Conservation (phyloP, 1,140 invertebrate genomes). For the Drosophila burlai region DNA sequence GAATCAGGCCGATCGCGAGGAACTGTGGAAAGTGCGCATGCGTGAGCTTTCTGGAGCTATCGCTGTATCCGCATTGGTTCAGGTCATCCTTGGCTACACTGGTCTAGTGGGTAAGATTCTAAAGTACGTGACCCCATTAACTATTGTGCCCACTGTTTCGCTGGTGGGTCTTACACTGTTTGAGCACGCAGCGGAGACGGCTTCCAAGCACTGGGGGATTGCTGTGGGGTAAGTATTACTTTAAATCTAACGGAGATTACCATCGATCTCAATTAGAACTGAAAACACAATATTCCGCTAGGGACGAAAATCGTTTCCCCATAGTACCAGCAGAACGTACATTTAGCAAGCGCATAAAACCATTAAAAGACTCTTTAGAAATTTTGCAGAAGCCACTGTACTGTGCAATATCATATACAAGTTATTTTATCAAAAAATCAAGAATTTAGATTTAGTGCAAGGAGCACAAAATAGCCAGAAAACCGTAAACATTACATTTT, state of each 20-base stretch:
- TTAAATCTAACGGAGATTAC: no score
- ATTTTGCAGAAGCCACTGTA: no score
- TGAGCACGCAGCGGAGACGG: constrained; percentile 90
- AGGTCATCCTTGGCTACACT: constrained; percentile 90
- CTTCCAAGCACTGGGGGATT: constrained; percentile 93
- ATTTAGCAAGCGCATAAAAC: no score
- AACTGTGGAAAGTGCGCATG: constrained; percentile 92
- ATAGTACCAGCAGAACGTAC: no score
- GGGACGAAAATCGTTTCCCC: no score
- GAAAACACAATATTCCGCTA: neutral
- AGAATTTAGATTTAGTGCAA: neutral
- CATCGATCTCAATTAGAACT: neutral
- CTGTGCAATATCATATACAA: no score
- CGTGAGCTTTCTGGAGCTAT: constrained; percentile 94
- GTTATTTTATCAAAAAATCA: no score
- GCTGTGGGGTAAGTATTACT: constrained; percentile 88
- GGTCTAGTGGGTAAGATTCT: constrained; percentile 91
- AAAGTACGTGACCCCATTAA: constrained; percentile 91
- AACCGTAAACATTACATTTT: neutral
- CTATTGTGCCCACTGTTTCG: constrained; percentile 92
- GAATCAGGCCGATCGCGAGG: constrained; percentile 87
- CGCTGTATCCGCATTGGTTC: constrained; percentile 91
- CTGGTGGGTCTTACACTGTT: constrained; percentile 93
- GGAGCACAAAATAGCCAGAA: neutral
- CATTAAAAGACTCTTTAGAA: no score